phyloP scores from a whole-genome alignment of 2,113 vertebrate genomes.

The Pantherophis guttatus region DNA sequence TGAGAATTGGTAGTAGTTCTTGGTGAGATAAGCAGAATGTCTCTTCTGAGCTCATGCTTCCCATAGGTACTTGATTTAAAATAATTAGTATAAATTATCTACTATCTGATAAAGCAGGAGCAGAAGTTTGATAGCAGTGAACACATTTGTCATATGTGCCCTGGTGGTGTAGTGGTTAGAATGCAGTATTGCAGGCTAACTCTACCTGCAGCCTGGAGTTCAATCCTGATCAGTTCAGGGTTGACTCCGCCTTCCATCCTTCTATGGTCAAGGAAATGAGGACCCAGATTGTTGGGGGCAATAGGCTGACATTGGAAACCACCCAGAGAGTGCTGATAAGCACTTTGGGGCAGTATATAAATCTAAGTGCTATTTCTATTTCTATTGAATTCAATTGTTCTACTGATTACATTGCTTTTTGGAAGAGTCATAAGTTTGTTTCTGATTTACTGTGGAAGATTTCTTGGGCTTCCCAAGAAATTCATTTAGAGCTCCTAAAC shows the following conservation, averaged over 20 bases:
- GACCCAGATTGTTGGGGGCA: neutral
- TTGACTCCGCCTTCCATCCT: neutral
- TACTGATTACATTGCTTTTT: neutral
- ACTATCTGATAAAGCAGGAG: neutral
- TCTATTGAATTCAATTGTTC: neutral
- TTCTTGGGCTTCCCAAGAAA: neutral
- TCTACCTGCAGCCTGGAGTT: neutral
- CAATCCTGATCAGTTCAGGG: neutral
- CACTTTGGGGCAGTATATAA: neutral
- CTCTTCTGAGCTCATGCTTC: neutral
- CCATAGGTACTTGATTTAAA: neutral
- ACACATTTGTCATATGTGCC: neutral
- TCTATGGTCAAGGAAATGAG: neutral
- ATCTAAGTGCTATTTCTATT: neutral
- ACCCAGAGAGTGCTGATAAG: neutral
- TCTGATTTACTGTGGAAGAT: neutral
- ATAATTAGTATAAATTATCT: neutral
- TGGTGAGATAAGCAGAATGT: neutral
- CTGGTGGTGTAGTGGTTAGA: neutral
- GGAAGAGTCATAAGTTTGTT: neutral
- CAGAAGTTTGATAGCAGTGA: neutral
- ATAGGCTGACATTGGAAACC: neutral
- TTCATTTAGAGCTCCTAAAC: neutral
- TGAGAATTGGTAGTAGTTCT: neutral
- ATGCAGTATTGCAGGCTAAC: neutral